phyloP scores from a whole-genome alignment of 2,888 invertebrate genomes.

The Sinotaia quadrata region DNA sequence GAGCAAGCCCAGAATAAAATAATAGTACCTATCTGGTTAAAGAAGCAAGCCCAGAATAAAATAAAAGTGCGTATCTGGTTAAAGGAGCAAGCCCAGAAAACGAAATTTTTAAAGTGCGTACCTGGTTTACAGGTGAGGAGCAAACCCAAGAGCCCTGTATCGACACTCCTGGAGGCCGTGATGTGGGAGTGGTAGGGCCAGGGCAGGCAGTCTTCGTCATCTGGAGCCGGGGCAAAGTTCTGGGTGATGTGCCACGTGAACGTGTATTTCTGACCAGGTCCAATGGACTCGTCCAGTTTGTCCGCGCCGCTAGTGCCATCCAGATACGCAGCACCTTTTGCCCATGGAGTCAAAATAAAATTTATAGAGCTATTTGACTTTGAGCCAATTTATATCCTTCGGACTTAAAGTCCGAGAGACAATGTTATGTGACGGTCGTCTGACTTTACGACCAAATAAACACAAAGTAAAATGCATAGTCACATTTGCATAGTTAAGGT shows the following conservation, averaged over 20 bases:
- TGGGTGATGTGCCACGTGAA: constrained; percentile 44
- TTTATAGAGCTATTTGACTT: no score
- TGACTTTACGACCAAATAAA: no score
- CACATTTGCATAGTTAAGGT: no score
- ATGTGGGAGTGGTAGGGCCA: constrained; percentile 59
- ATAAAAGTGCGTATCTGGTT: neutral
- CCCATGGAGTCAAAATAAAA: no score
- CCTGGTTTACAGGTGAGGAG: constrained; percentile 39
- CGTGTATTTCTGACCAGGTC: neutral
- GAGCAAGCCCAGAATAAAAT: neutral
- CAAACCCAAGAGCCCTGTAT: constrained; percentile 46
- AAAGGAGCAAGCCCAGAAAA: no score
- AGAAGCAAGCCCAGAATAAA: neutral
- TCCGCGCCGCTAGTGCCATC: constrained; percentile 41
- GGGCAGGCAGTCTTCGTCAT: constrained; percentile 49
- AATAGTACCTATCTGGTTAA: neutral
- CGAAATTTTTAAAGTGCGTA: no score
- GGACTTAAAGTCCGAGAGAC: no score
- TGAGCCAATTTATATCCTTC: no score
- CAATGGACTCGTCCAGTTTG: constrained; percentile 34
- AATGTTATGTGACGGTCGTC: no score
- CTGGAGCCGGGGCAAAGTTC: constrained; percentile 41
- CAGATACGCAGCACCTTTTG: constrained; percentile 45
- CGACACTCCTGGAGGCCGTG: constrained; percentile 43
- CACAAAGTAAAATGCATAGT: no score